Conservation (phyloP, 2,113 vertebrate species). For the Dissostichus mawsoni region DNA sequence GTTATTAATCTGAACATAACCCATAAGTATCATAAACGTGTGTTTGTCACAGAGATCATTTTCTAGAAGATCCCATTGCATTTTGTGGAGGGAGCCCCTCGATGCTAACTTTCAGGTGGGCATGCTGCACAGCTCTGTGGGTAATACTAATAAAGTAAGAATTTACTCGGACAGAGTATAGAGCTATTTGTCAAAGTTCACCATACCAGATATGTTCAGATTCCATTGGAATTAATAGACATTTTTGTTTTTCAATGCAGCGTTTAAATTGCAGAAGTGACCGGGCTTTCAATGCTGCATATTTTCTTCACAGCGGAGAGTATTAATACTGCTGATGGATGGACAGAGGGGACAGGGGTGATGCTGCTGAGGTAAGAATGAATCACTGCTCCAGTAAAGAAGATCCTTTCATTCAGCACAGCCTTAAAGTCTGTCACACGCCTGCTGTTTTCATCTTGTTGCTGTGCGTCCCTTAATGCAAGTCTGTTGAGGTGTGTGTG, state of each 20-base stretch:
- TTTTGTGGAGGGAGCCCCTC: too few species aligned
- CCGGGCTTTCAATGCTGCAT: background rate
- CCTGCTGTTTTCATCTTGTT: conserved; percentile 14
- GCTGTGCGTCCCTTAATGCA: background rate
- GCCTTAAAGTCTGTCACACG: background rate
- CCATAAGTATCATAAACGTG: too few species aligned
- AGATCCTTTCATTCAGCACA: background rate
- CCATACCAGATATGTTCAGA: background rate
- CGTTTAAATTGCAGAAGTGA: background rate
- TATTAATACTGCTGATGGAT: conserved; percentile 5
- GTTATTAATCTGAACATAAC: too few species aligned
- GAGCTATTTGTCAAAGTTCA: background rate
- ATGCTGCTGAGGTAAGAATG: conserved; percentile 27
- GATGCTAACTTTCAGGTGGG: too few species aligned
- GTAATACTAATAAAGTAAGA: background rate
- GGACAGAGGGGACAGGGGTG: conserved; percentile 8
- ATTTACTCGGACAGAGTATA: background rate
- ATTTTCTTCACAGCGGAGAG: background rate
- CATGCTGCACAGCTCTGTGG: background rate
- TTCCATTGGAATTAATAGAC: background rate
- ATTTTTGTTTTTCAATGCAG: background rate
- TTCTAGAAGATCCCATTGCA: too few species aligned
- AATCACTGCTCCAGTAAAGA: background rate
- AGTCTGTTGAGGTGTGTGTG: background rate
- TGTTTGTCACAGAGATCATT: too few species aligned